Conservation (phyloP, 2,797 vertebrate genomes). For the Diceros bicornis region DNA sequence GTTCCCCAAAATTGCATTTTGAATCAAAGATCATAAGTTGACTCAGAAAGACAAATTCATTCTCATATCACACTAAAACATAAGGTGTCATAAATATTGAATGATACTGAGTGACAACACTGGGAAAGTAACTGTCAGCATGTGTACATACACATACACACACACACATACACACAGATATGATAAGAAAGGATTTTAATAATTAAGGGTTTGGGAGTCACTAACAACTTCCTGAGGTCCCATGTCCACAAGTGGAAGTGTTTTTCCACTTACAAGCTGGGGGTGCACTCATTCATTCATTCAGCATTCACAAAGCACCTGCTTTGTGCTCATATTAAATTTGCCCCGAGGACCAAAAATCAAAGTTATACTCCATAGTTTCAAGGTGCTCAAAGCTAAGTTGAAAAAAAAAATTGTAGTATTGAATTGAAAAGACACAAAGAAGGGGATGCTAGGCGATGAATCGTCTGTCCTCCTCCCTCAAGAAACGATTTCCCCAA, state of each 20-base stretch:
- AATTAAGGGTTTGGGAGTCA: background rate
- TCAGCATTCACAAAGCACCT: background rate
- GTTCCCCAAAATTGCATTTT: background rate
- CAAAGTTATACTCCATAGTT: background rate
- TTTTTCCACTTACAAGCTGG: background rate
- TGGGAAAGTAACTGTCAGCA: background rate
- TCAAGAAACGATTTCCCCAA: background rate
- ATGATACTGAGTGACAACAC: background rate
- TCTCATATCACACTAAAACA: background rate
- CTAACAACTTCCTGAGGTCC: background rate
- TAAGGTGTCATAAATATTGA: background rate
- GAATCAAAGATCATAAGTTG: background rate
- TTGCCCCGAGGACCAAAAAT: background rate
- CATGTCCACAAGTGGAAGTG: background rate
- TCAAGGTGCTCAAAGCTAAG: background rate
- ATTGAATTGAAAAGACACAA: background rate
- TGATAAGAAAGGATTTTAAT: background rate
- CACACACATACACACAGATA: background rate
- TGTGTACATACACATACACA: background rate
- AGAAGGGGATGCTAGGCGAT: background rate
- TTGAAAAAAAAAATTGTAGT: background rate
- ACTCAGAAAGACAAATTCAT: background rate
- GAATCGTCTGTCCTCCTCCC: background rate
- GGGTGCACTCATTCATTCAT: background rate
- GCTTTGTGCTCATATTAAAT: background rate